Evolutionary conservation across 2,888 invertebrate species (phyloP).

Genomic region (Scaptodrosophila latifasciaeformis): DNA sequence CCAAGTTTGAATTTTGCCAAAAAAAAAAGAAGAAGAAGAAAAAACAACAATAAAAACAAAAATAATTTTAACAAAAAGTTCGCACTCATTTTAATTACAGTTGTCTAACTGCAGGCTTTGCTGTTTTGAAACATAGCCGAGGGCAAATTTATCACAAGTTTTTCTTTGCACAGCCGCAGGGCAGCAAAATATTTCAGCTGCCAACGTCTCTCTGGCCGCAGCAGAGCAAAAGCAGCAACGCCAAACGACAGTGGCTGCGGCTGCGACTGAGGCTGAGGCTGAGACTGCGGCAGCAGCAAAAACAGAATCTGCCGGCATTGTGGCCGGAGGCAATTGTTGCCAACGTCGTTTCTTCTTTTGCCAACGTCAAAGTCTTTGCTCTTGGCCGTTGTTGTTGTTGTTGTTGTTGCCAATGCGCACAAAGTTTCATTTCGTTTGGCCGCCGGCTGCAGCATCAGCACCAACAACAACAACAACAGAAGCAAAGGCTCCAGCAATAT

Average conservation of each 20-base stretch:
- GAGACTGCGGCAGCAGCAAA: slow-evolving; percentile 30
- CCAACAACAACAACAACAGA: no score
- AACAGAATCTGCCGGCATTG: slow-evolving; percentile 13
- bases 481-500: no score
- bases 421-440: slow-evolving; percentile 65
- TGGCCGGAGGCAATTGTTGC: slow-evolving; percentile 44
- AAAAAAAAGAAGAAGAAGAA: not conserved
- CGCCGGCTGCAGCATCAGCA: slow-evolving; percentile 28
- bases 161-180: slow-evolving; percentile 70
- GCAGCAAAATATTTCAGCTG: slow-evolving; percentile 68
- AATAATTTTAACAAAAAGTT: slow-evolving; percentile 41
- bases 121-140: slow-evolving; percentile 70
- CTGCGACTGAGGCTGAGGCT: slow-evolving; percentile 40
- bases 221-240: no score
- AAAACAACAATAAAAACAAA: slow-evolving; percentile 4
- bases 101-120: slow-evolving; percentile 59
- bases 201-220: slow-evolving; percentile 27
- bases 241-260: slow-evolving; percentile 33
- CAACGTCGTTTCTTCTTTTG: slow-evolving; percentile 47
- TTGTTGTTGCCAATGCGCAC: slow-evolving; percentile 57
- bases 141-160: slow-evolving; percentile 74
- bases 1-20: not conserved
- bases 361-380: slow-evolving; percentile 60
- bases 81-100: slow-evolving; percentile 72
- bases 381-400: slow-evolving; percentile 13